Evolutionary conservation across 2,113 vertebrate species (phyloP).

Genomic region (Corvus moneduloides): DNA sequence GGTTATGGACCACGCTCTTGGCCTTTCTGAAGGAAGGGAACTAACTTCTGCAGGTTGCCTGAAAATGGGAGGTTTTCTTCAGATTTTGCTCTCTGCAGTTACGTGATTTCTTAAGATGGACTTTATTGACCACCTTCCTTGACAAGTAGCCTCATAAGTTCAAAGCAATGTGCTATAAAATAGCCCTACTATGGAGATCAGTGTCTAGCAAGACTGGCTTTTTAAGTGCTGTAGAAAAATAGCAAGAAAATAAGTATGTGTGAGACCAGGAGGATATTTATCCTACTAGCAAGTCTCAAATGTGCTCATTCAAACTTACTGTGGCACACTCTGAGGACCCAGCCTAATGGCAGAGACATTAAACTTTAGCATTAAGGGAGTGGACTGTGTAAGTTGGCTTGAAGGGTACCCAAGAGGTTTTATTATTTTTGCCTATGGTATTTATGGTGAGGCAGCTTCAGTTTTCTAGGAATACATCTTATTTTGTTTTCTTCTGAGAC

Average conservation of each 20-base stretch:
- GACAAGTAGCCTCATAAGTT: not conserved
- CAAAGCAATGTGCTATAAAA: not conserved
- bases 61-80: not conserved
- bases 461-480: not conserved
- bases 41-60: not conserved
- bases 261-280: constrained; percentile 1
- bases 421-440: not conserved
- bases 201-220: not conserved
- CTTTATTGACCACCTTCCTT: not conserved
- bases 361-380: not conserved
- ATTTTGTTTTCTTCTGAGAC: not conserved
- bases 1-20: not conserved
- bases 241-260: not conserved
- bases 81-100: not conserved
- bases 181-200: not conserved
- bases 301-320: not conserved
- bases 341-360: constrained; percentile 4
- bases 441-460: not conserved
- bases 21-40: not conserved
- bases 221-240: not conserved
- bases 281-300: not conserved
- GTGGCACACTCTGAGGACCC: not conserved
- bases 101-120: not conserved
- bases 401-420: not conserved
- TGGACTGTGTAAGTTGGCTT: not conserved